Base-by-base conservation (phyloP, 2,113 vertebrate genomes). In the Syngnathus scovelli region DNA sequence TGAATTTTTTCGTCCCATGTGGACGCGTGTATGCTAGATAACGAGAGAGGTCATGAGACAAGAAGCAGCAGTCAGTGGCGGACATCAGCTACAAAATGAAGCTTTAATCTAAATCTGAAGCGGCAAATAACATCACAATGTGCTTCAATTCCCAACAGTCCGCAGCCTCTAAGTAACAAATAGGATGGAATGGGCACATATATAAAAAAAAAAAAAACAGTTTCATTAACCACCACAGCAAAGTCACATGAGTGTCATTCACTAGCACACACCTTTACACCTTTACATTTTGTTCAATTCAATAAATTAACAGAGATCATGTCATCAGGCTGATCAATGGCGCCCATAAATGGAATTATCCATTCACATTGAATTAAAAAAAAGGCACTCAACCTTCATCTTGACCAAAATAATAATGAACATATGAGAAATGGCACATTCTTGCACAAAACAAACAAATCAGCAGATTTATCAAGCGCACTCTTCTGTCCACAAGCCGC, bases 361-460 rank as follows among this genome's bases (percentile, higher is more conserved):
- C 15, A 36, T 58, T 58, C 55, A 36, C 9, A 58, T 15, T 7
- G 12, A 58, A 36, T 52, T 51, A 48, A 27, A 21, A 23, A 55
- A 56, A 58, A 58, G 55, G 55, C 55, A 58, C 55, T 58, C 55
- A 58, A 58, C 55, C 21, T 58, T 58, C 55, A 36, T 36, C 55
- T 33, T 33, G 55, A 58, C 13, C 15, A 16, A 36, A 36, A 58
- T 36, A 6, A 56, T 56, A 56, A 56, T 15, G 27, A 56, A 76
- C 58, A 44, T 3, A 52, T 2, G 19, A 52, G 19, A 52, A 74
- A 80, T 85, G 84, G 74, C 77, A 82, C 60, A 4, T 38, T 68
- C 68, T 68, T 56, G 67, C 68, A 73, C 61, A 64, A 2, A 64
- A 62, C 52, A 60, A 72, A 56, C 21, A 8, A 52, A 23, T 18